Evolutionary conservation across 2,888 invertebrate genomes (phyloP), one percentile per base, ranked within the genome.

Genomic region (Ophion obscuratus): DNA sequence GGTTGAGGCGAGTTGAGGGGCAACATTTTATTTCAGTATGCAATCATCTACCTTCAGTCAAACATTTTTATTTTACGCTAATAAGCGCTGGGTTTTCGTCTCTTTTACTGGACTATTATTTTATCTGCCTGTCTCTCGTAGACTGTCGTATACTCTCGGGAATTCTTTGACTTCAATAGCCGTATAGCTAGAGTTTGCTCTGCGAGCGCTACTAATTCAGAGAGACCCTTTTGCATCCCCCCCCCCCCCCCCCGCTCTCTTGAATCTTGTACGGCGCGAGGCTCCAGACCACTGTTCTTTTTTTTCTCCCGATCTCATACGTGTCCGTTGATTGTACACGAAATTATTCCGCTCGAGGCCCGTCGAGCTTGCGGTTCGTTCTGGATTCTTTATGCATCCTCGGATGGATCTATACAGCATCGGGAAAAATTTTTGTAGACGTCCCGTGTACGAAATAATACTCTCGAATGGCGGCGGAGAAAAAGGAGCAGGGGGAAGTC

Each of bases 391-490:
- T 24, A 53, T 24, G 53, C 67, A 53, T 67, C 44, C n/a, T 17
- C 27, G 17, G 31, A 44, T 44, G 20, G 17, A 71, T 11, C 11
- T 6, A 44, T 17, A 67, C 2, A n/a, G 44, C 27, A 68, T 36
- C 71, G 67, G 47, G 31, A 62, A 77, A 83, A 83, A 83, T 73
- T 78, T n/a, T 77, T 66, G 67, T 71, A 83, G 78, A 78, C 77
- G 73, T 81, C 77, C 81, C 84, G 67, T 81, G 80, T 59, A 79
- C 20, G 61, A 76, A 74, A 44, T 61, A 62, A 73, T 73, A 53
- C 31, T 61, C 59, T 20, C 31, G 31, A 31, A 7, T 59, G 7
- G 40, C 1, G 40, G 7, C 9, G 40, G 40, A 6, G 40, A 6
- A 40, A 9, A 40, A 9, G 40, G 9, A 5, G 6, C 40, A 5